Percentiles rank a stretch among this genome's conserved stretches.
phyloP scores from a whole-genome alignment of 2,888 invertebrate species.

The Steinernema hermaphroditum region DNA sequence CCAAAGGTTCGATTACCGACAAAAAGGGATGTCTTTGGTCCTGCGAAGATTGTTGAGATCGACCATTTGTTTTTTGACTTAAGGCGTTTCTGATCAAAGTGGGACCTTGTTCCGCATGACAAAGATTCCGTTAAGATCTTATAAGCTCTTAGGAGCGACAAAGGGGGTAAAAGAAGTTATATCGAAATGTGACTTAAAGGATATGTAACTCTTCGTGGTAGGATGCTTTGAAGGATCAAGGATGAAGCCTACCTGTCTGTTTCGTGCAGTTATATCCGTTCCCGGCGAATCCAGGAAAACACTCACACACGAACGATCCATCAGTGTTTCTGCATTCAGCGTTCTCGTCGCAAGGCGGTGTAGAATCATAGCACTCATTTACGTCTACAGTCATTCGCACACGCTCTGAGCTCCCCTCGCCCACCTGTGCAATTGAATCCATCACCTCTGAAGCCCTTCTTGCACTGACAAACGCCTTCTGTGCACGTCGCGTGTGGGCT shows the following conservation, averaged over 20 bases:
- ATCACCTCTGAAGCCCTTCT: conserved; percentile 59
- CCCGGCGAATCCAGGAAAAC: conserved; percentile 58
- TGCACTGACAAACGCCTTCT: conserved; percentile 60
- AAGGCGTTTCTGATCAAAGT: too few relatives aligned
- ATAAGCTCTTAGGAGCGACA: too few relatives aligned
- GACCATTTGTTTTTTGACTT: too few relatives aligned
- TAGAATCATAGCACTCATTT: conserved; percentile 56
- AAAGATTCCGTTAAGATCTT: too few relatives aligned
- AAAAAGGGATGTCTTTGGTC: too few relatives aligned
- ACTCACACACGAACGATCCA: conserved; percentile 58
- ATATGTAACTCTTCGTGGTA: too few relatives aligned
- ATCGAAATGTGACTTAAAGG: too few relatives aligned
- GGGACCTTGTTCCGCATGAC: too few relatives aligned
- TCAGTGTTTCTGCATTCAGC: conserved; percentile 61
- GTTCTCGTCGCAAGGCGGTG: conserved; percentile 55
- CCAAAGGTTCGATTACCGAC: too few relatives aligned
- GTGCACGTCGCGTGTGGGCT: conserved; percentile 50
- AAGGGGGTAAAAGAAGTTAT: too few relatives aligned
- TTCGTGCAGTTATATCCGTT: conserved; percentile 61
- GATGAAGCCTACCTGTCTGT: conserved; percentile 7
- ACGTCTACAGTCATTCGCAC: conserved; percentile 48
- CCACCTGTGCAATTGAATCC: conserved; percentile 61
- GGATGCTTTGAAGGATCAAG: not conserved
- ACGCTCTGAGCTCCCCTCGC: not conserved
- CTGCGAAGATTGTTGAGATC: too few relatives aligned